Evolutionary conservation across 2,797 vertebrate genomes (phyloP).

Genomic region (Calcarius lapponicus): DNA sequence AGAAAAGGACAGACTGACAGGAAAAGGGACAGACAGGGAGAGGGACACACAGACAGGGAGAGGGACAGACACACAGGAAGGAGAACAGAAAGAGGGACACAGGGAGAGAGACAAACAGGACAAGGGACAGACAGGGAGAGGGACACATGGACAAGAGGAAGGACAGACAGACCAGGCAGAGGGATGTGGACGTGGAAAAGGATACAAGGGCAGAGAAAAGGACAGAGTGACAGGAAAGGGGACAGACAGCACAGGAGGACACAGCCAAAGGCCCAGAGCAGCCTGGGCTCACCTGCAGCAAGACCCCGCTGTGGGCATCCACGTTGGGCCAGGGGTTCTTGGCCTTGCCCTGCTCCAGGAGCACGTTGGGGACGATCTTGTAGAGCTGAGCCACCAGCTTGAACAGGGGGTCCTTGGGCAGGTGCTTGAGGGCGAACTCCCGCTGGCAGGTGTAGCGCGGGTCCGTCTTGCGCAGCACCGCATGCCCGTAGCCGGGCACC

Average conservation of each 20-base stretch:
- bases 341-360: slow-evolving; percentile 97
- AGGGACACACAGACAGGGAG: neutral
- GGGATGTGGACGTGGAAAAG: accelerated
- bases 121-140: neutral
- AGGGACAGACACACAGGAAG: neutral
- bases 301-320: slow-evolving; percentile 95
- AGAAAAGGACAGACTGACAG: accelerated
- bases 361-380: slow-evolving; percentile 95
- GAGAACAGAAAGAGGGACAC: no score
- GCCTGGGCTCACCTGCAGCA: slow-evolving; percentile 85
- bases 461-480: slow-evolving; percentile 95
- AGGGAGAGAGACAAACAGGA: no score
- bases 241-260: no score
- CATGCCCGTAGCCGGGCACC: slow-evolving; percentile 94
- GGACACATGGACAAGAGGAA: neutral
- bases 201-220: accelerated
- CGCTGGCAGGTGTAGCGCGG: slow-evolving; percentile 94
- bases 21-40: neutral
- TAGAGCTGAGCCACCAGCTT: slow-evolving; percentile 95
- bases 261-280: accelerated
- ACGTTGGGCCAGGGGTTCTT: slow-evolving; percentile 99
- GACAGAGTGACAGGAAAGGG: neutral
- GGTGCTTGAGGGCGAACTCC: slow-evolving; percentile 95
- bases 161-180: no score
- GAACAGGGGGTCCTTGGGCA: slow-evolving; percentile 95